Base-by-base conservation (phyloP, 2,797 vertebrate genomes). In the Lerista edwardsae region DNA sequence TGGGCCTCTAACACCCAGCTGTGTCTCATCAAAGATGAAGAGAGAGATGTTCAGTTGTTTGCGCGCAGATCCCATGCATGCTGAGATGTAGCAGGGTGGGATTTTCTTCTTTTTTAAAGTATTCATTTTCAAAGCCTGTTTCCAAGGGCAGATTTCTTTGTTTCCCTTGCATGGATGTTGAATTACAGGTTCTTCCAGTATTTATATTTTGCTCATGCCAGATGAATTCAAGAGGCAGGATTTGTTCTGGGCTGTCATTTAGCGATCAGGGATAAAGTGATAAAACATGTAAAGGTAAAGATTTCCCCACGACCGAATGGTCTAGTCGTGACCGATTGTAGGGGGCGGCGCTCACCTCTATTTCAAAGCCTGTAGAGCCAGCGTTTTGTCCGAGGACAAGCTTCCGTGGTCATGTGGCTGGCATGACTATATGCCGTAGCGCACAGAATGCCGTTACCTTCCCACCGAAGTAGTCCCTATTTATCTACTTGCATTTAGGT, bases 1-100 rank as follows among this genome's bases (percentile, higher is more conserved):
- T 80, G 75, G 82, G 86, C 91, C 72, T 79, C 77, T 23, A 84
- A 67, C 51, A 89, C 86, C 88, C 91, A 91, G 82, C 91, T 91
- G 91, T 88, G 91, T 67, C 80, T 91, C 89, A 90, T 93, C 88
- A 92, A 91, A 92, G 41, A 73, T 31, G 67, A 65, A 90, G 51
- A 65, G 65, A 85, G 90, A 90, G 80, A 82, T 0, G 0, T 74
- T 55, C 11, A 65, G 71, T 47, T 77, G 57, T 84, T 87, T 90
- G 55, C 77, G 74, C 80, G n/a, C 41, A 88, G 73, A 86, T 75
- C 72, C 6, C 6, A 76, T 61, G 64, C 34, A 82, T 27, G 29
- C 68, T 88, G 78, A 57, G 65, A 29, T 78, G 67, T 65, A 84
- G 74, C 67, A 55, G 83, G 87, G 79, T 79, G 82, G 91, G 71